These are phyloP conservation scores for Metacarcinus magister DNA, from an alignment of 2,888 invertebrate species.

Conservation along the genomic window DNA sequence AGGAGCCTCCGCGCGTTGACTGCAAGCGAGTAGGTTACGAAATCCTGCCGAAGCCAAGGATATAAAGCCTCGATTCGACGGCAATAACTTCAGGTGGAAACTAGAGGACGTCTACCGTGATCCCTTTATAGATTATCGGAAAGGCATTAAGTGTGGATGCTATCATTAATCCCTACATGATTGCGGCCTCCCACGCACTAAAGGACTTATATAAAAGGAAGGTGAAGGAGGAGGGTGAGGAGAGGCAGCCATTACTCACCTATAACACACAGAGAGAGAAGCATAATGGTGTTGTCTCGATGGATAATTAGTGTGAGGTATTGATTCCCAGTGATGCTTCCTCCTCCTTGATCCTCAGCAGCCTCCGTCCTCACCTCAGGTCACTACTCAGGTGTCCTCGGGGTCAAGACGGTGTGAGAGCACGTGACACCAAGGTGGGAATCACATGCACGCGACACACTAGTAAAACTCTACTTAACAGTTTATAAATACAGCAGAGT, in stretches of 20 bases:
- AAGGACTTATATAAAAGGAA: neutral
- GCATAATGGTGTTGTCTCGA: constrained; percentile 8
- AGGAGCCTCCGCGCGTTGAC: neutral
- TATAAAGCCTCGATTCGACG: neutral
- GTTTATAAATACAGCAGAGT: neutral
- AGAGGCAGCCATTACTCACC: neutral
- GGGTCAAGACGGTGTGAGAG: neutral
- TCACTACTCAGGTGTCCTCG: neutral
- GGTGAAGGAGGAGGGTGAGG: neutral
- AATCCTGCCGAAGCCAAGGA: neutral
- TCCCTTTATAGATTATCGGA: neutral
- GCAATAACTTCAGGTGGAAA: neutral
- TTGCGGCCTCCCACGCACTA: neutral
- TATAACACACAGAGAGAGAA: neutral
- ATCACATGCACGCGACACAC: neutral
- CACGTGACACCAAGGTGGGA: constrained; percentile 22
- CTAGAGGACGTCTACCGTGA: neutral
- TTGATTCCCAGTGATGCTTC: neutral
- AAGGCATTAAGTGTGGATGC: neutral
- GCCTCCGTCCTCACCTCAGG: neutral
- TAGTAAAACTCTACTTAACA: neutral
- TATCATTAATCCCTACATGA: neutral
- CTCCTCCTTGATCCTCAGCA: neutral
- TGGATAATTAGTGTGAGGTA: constrained; percentile 8
- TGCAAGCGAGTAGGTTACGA: neutral